A percentile compares a stretch with the other conserved stretches of the same genome.
These are phyloP conservation scores for Adineta ricciae DNA, from an alignment of 2,888 invertebrate species.

Conservation along the genomic window DNA sequence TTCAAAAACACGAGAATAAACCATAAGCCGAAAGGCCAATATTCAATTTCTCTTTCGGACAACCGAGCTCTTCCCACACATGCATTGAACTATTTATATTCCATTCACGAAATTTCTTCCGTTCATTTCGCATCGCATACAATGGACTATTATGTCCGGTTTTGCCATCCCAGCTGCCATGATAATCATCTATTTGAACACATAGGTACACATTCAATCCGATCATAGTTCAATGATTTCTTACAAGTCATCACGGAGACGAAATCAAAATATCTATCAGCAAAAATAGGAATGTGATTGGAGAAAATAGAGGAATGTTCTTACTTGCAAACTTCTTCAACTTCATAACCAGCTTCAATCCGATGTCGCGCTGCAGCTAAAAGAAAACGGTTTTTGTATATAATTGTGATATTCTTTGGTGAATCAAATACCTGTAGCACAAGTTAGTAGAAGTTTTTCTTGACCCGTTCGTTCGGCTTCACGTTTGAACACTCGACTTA, in stretches of 20 bases:
- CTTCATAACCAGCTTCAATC: constrained; percentile 33
- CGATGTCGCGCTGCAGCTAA: constrained; percentile 32
- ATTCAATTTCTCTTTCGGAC: constrained; percentile 32
- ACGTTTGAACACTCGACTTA: constrained; percentile 30
- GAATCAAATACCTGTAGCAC: background rate
- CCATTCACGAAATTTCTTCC: constrained; percentile 30
- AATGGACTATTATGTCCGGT: constrained; percentile 33
- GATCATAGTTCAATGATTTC: background rate
- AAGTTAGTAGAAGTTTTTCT: constrained; percentile 27
- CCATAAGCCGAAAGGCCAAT: constrained; percentile 33
- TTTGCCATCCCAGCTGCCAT: constrained; percentile 29
- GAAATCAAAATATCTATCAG: constrained; percentile 23
- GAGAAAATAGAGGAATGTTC: background rate
- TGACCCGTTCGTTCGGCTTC: constrained; percentile 31
- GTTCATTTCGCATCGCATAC: constrained; percentile 27
- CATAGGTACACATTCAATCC: no score
- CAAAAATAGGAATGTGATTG: background rate
- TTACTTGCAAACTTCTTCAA: constrained; percentile 33
- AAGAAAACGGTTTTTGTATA: no score
- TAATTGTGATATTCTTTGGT: no score
- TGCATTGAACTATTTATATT: constrained; percentile 26
- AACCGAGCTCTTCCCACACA: constrained; percentile 25
- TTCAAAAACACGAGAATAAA: background rate
- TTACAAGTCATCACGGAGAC: constrained; percentile 6
- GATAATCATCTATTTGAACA: background rate